phyloP scores from a whole-genome alignment of 2,113 vertebrate species.

The Gobio gobio region DNA sequence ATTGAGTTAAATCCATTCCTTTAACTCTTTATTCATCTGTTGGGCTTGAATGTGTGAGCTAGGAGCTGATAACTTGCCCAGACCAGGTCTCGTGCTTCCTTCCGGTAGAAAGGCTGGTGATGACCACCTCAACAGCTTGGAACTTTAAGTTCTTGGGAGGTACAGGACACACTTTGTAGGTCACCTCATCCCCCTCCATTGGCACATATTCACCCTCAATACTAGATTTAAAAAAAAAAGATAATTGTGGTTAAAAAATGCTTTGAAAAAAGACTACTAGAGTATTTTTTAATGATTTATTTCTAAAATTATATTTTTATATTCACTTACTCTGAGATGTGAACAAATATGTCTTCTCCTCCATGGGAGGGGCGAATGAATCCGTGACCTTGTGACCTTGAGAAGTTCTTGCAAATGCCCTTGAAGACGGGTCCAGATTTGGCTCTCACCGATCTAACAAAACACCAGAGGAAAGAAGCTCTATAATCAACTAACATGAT shows the following conservation, averaged over 20 bases:
- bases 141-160: conserved; percentile 99
- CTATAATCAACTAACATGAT: background rate
- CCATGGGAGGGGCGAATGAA: conserved; percentile 91
- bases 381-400: conserved; percentile 95
- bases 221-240: conserved; percentile 67
- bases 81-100: conserved; percentile 98
- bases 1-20: background rate
- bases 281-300: background rate
- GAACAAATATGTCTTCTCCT: conserved; percentile 97
- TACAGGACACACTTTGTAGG: conserved; percentile 95
- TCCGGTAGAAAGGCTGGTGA: conserved; percentile 92
- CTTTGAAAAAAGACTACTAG: background rate
- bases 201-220: conserved; percentile 98
- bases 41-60: conserved; percentile 51
- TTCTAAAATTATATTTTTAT: background rate
- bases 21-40: background rate
- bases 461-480: background rate
- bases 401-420: conserved; percentile 96
- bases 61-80: conserved; percentile 93
- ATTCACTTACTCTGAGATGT: conserved; percentile 92
- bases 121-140: conserved; percentile 95
- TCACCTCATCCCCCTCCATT: conserved; percentile 95
- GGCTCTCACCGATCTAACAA: conserved; percentile 81
- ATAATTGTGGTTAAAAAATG: background rate
- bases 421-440: conserved; percentile 90